phyloP scores from a whole-genome alignment of 2,113 vertebrate genomes.

The Artemisiospiza belli region DNA sequence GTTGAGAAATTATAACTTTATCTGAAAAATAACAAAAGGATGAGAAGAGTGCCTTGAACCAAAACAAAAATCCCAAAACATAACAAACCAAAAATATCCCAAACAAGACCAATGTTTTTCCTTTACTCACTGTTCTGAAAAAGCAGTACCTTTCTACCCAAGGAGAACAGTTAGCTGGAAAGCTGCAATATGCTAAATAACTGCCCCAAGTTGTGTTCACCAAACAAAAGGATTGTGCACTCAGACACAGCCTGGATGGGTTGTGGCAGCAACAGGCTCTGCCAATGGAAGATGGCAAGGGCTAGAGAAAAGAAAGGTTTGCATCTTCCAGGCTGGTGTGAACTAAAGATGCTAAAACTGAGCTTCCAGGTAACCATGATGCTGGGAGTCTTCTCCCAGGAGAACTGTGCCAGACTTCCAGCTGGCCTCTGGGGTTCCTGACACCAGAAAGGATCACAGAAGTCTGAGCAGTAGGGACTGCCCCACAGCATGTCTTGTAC shows the following conservation, averaged over 20 bases:
- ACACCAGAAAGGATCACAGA: background rate
- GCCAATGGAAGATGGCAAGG: background rate
- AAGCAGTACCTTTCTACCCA: background rate
- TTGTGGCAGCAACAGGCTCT: background rate
- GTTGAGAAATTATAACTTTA: background rate
- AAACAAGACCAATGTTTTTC: background rate
- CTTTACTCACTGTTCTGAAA: background rate
- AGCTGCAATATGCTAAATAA: background rate
- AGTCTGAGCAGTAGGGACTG: background rate
- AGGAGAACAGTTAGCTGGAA: background rate
- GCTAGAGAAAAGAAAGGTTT: background rate
- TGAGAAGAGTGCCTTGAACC: background rate
- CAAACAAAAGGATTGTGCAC: background rate
- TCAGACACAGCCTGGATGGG: background rate
- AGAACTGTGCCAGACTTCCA: rapidly evolving
- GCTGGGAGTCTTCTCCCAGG: background rate
- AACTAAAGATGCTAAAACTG: background rate
- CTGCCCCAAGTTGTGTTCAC: background rate
- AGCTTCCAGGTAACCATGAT: background rate
- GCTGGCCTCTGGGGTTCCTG: background rate
- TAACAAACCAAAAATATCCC: background rate
- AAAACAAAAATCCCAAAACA: background rate
- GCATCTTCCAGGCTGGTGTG: background rate
- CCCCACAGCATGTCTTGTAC: rapidly evolving
- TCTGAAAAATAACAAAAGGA: background rate